Evolutionary conservation across 2,797 vertebrate species (phyloP), one percentile per base, ranked within the genome.

Genomic region (Liasis olivaceus): DNA sequence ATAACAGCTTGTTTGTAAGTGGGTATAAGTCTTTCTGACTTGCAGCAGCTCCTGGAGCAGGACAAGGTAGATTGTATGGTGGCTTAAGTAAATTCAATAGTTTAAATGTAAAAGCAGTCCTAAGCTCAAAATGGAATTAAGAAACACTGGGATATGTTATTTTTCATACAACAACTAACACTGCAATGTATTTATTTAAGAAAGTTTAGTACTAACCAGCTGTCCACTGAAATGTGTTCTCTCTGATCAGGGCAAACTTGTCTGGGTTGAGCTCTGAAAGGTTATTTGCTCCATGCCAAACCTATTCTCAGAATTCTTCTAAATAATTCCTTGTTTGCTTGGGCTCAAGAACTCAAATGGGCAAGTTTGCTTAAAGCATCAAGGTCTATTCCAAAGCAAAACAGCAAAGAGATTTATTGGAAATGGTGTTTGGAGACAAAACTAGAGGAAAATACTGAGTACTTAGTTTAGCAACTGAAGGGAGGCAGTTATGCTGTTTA

Each of bases 371-470:
- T 93, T 91, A 89, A 96, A 92, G 93, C 91, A 92, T 95, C 66
- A 63, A 87, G 28, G 1, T 13, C 91, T 62, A 88, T 95, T 93
- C 85, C 0, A 94, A 64, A 3, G 36, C 94, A 94, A 91, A 92
- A 93, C 94, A 93, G 95, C 93, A 47, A 93, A 92, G 60, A 93
- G 93, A 88, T 97, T 97, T 97, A 95, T 96, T 96, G 97, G 95
- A 96, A 95, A 22, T 26, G 56, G 22, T 89, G 95, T 96, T 69
- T 96, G 90, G 92, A 96, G 87, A 94, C 94, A 54, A 87, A 72
- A 36, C 20, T 72, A 15, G 88, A 97, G 97, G 97, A 97, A 98
- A 98, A 97, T 81, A 95, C 89, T 95, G 96, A 84, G 93, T 97
- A 96, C 97, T 96, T 0, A 0, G 90, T 95, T 91, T 91, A 95